phyloP scores from a whole-genome alignment of 1,140 invertebrate species.

The Rhagoletis zephyria region DNA sequence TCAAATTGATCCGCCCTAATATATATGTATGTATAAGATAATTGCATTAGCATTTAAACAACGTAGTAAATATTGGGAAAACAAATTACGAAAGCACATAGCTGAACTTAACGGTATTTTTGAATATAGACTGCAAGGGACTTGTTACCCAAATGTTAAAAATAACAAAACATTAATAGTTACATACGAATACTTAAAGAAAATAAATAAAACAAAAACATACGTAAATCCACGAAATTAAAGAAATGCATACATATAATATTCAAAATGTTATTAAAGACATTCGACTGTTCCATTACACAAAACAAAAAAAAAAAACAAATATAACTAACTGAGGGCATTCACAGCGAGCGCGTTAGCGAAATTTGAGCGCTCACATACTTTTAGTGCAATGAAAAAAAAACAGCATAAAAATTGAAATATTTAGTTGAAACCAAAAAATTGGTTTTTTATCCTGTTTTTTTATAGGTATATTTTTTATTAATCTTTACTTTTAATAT shows the following conservation, averaged over 20 bases:
- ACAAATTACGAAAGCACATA: not conserved
- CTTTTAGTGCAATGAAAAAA: too few relatives aligned
- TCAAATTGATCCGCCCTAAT: too few relatives aligned
- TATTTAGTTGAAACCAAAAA: too few relatives aligned
- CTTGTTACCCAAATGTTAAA: slow-evolving; percentile 4
- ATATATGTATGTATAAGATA: too few relatives aligned
- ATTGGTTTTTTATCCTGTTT: too few relatives aligned
- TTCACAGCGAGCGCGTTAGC: not conserved
- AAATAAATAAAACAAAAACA: not conserved
- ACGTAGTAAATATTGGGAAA: not conserved
- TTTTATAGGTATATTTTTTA: too few relatives aligned
- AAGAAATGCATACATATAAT: not conserved
- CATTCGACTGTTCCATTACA: not conserved
- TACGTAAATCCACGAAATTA: not conserved
- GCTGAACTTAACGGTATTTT: slow-evolving; percentile 35
- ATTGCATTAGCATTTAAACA: not conserved
- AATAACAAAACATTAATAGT: slow-evolving; percentile 54
- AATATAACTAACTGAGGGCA: not conserved
- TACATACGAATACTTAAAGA: slow-evolving; percentile 42
- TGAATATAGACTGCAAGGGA: slow-evolving; percentile 39
- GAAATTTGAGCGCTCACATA: too few relatives aligned
- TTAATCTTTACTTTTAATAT: too few relatives aligned
- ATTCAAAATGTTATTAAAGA: slow-evolving; percentile 10
- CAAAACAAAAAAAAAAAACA: not conserved
- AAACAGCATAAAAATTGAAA: too few relatives aligned